Percentiles rank a stretch among this genome's conserved stretches.
These are phyloP conservation scores for Mnemiopsis leidyi DNA, from an alignment of 37 sponge, comb jelly and placozoan species.

Conservation along the genomic window DNA sequence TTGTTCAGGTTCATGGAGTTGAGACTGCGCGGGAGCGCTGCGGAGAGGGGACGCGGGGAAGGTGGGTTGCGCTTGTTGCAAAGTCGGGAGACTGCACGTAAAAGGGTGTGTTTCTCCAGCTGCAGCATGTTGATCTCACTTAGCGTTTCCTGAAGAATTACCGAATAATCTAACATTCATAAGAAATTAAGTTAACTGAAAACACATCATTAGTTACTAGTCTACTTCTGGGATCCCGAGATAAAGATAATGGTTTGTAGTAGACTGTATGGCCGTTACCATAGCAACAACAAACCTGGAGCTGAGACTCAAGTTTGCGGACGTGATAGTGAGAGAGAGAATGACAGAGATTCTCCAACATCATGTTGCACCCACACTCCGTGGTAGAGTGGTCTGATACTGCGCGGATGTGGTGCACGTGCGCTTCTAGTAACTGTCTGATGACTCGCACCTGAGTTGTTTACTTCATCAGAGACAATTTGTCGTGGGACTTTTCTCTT, in stretches of 20 bases:
- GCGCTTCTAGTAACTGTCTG: slow-evolving; percentile 60
- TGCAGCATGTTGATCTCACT: slow-evolving; percentile 65
- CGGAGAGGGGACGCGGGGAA: background rate
- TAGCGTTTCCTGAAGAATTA: slow-evolving; percentile 34
- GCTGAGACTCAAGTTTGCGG: slow-evolving; percentile 59
- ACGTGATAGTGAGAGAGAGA: slow-evolving; percentile 64
- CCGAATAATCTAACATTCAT: no score
- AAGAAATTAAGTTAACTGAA: no score
- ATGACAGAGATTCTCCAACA: slow-evolving; percentile 64
- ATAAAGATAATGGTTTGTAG: no score
- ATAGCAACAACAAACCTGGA: slow-evolving; percentile 33
- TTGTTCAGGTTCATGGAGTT: no score
- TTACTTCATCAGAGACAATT: no score
- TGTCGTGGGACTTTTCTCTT: no score
- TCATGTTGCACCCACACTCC: slow-evolving; percentile 64
- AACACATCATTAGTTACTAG: no score
- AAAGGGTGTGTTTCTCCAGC: slow-evolving; percentile 52
- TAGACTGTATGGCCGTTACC: no score
- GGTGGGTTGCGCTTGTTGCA: slow-evolving; percentile 32
- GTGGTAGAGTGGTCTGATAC: slow-evolving; percentile 52
- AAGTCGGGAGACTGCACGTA: slow-evolving; percentile 29
- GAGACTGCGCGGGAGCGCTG: background rate
- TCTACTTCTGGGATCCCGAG: no score
- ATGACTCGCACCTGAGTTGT: slow-evolving; percentile 53
- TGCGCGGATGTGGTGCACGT: slow-evolving; percentile 18